Evolutionary conservation across 2,888 invertebrate species (phyloP).

Genomic region (Saturnia japonica): DNA sequence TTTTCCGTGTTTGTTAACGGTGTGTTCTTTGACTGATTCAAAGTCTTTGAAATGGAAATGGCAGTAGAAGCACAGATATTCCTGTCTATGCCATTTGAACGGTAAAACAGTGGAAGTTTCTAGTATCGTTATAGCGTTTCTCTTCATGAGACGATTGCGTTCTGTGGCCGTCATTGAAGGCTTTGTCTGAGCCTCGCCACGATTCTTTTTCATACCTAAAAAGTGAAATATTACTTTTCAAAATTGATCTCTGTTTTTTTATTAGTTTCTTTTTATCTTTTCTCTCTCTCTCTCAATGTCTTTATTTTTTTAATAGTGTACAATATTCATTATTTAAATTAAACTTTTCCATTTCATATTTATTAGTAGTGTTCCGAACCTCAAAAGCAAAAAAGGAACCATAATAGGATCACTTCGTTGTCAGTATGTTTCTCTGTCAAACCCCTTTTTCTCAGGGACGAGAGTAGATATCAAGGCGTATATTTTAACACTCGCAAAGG

Average conservation of each 20-base stretch:
- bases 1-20: conserved; percentile 50
- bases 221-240: conserved; percentile 47
- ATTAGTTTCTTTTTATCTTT: background rate
- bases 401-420: too few species aligned
- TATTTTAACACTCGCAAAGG: too few species aligned
- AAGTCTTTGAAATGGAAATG: conserved; percentile 59
- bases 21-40: conserved; percentile 64
- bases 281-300: background rate
- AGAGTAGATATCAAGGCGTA: too few species aligned
- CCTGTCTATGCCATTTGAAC: conserved; percentile 74
- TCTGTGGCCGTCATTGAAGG: conserved; percentile 62
- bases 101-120: conserved; percentile 63
- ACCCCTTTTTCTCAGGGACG: too few species aligned
- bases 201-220: conserved; percentile 56
- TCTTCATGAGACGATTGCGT: conserved; percentile 66
- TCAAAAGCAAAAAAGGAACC: too few species aligned
- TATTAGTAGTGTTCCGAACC: too few species aligned
- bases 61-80: conserved; percentile 72
- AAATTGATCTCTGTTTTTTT: conserved; percentile 1
- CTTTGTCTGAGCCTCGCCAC: conserved; percentile 49
- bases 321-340: background rate
- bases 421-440: too few species aligned
- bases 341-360: too few species aligned
- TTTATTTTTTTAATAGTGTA: background rate
- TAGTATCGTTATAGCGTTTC: conserved; percentile 62